These are phyloP conservation scores for Pyrrhia umbra DNA, from an alignment of 2,888 invertebrate species.

Conservation along the genomic window DNA sequence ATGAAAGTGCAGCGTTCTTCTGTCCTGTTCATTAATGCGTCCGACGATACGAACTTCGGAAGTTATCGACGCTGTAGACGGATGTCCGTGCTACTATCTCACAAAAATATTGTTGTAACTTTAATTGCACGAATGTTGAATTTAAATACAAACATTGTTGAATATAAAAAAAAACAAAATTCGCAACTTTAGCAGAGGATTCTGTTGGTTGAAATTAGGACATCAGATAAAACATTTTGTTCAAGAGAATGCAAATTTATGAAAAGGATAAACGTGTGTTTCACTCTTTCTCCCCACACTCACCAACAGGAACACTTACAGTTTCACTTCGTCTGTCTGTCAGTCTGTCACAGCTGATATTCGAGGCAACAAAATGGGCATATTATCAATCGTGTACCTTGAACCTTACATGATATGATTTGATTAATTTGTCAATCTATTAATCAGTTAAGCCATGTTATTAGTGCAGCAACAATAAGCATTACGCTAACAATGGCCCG, in stretches of 20 bases:
- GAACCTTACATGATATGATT: background rate
- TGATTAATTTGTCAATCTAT: slow-evolving; percentile 11
- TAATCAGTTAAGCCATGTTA: background rate
- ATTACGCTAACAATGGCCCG: slow-evolving; percentile 12
- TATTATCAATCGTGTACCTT: too few relatives aligned
- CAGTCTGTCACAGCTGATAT: too few relatives aligned
- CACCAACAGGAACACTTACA: too few relatives aligned
- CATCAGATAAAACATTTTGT: too few relatives aligned
- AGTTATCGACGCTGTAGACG: slow-evolving; percentile 51
- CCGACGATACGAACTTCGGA: slow-evolving; percentile 61
- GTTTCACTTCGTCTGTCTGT: too few relatives aligned
- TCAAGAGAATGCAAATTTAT: too few relatives aligned
- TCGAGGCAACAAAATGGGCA: too few relatives aligned
- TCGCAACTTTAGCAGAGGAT: too few relatives aligned
- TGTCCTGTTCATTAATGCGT: slow-evolving; percentile 61
- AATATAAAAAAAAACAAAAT: too few relatives aligned
- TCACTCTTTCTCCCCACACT: too few relatives aligned
- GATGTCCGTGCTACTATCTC: slow-evolving; percentile 60
- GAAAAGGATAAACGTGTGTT: too few relatives aligned
- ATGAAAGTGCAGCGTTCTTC: slow-evolving; percentile 78
- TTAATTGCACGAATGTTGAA: background rate
- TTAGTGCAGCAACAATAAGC: slow-evolving; percentile 1
- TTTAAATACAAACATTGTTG: background rate
- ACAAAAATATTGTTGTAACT: slow-evolving; percentile 30
- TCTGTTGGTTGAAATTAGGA: too few relatives aligned